Evolutionary conservation across 2,888 invertebrate genomes (phyloP).

Genomic region (Drosophila buzzatii): DNA sequence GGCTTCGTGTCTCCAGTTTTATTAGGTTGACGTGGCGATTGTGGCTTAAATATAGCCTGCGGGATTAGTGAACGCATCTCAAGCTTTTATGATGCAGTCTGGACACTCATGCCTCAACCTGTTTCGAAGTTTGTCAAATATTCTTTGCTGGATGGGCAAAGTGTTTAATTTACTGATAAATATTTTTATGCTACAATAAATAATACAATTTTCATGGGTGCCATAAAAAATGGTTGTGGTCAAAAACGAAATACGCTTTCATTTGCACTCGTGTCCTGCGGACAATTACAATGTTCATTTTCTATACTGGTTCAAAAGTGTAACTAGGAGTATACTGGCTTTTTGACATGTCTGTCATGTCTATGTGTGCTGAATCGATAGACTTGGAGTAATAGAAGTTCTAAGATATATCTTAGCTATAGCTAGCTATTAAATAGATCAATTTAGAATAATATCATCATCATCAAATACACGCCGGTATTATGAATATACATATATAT

Average conservation of each 20-base stretch:
- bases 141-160: conserved; percentile 42
- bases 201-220: conserved; percentile 71
- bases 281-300: conserved; percentile 65
- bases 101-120: conserved; percentile 21
- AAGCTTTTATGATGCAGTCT: conserved; percentile 58
- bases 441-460: not conserved
- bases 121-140: conserved; percentile 48
- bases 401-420: not conserved
- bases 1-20: conserved; percentile 1
- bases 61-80: conserved; percentile 29
- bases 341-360: too few relatives aligned
- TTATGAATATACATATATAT: too few relatives aligned
- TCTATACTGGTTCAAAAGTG: not conserved
- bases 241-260: conserved; percentile 47
- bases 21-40: conserved; percentile 18
- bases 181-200: conserved; percentile 77
- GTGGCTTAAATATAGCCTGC: conserved; percentile 43
- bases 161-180: conserved; percentile 81
- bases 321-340: not conserved
- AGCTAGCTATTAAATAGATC: not conserved
- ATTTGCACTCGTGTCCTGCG: conserved; percentile 78
- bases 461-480: too few relatives aligned
- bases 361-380: not conserved
- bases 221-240: conserved; percentile 62
- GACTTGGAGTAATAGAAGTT: not conserved